These are phyloP conservation scores for Antheraea mylitta DNA, from an alignment of 1,140 invertebrate genomes.

Conservation along the genomic window DNA sequence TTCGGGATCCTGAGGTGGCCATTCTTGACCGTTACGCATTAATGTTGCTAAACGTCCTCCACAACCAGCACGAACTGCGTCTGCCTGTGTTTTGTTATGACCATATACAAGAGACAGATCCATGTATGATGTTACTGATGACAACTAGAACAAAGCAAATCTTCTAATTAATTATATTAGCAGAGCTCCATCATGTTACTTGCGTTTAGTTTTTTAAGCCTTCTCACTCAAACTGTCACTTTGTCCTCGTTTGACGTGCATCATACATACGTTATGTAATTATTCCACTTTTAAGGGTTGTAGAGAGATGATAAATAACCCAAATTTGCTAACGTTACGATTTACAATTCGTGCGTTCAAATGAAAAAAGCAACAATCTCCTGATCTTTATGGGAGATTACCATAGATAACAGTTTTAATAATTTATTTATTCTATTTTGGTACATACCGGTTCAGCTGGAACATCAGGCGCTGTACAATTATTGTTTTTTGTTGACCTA, in stretches of 20 bases:
- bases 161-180: background rate
- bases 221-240: too few species aligned
- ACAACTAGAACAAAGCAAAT: conserved; percentile 12
- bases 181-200: too few species aligned
- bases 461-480: conserved; percentile 77
- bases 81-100: background rate
- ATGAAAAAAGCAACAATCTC: too few species aligned
- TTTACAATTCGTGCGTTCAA: background rate
- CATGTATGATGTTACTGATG: conserved; percentile 18
- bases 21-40: conserved; percentile 15
- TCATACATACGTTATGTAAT: too few species aligned
- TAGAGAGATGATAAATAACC: too few species aligned
- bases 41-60: conserved; percentile 15
- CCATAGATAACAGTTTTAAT: too few species aligned
- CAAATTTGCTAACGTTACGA: too few species aligned
- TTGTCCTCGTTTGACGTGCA: too few species aligned
- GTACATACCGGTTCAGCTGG: conserved; percentile 83
- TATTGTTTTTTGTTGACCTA: conserved; percentile 82
- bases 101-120: conserved; percentile 22
- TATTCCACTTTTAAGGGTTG: too few species aligned
- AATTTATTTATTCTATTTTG: too few species aligned
- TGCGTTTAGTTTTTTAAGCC: too few species aligned
- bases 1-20: conserved; percentile 19
- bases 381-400: too few species aligned
- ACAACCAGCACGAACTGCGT: conserved; percentile 5